Base-by-base conservation (phyloP, 1,140 invertebrate species). In the Eumaeus atala region DNA sequence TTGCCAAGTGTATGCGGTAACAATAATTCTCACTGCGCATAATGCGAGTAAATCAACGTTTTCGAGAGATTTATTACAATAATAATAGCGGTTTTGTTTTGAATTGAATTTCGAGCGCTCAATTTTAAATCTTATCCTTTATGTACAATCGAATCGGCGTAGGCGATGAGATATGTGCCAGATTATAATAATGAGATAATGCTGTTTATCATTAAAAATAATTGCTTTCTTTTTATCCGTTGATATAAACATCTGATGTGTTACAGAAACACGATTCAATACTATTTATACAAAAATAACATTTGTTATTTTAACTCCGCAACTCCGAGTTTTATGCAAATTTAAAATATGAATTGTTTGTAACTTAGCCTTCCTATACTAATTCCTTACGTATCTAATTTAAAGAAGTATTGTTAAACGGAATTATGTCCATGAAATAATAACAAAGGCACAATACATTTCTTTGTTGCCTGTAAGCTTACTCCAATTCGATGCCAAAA, bases 11-110 rank as follows among this genome's bases (percentile, higher is more conserved):
- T 57, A 60, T 60, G 65, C 56, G 65, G 62, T 62, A 53, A 59
- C 60, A 60, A 60, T 64, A 64, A 58, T 54, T 67, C 58, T 62
- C 56, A 33, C 17, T 38, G 54, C 21, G 47, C 37, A 52, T 40
- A 57, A 55, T 51, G 36, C 21, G 52, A 56, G 59, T 64, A 67
- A 64, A 64, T 62, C 59, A 67, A 64, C 58, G 56, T 59, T 61
- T 59, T 54, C 36, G 62, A 59, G 59, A 64, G 62, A 67, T 64
- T 64, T 62, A 67, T 59, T 35, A 38, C 56, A 48, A 54, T 54
- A 58, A 52, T 61, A 57, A 61, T 64, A 59, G 56, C 49, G 57
- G 62, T 67, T 67, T 67, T 67, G 62, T 64, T 62, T 61, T 48
- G 58, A 55, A 53, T 60, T 48, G 64, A 62, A 60, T 58, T 60